Evolutionary conservation across 2,888 invertebrate species (phyloP).

Genomic region (Campoletis raptor): DNA sequence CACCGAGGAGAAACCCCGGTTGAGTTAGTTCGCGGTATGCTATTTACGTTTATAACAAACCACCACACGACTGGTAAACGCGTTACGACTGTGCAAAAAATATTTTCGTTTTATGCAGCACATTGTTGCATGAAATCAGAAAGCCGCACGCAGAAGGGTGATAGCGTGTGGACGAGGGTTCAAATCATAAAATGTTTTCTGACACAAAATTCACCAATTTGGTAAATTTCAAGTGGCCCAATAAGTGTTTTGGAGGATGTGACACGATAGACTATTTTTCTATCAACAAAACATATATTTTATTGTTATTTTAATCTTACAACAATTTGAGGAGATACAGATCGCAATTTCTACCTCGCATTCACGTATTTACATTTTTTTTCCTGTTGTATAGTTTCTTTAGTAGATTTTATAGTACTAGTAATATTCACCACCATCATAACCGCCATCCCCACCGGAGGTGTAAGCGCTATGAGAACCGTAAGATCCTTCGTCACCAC

Average conservation of each 20-base stretch:
- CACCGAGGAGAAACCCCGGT: slow-evolving; percentile 10
- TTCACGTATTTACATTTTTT: slow-evolving; percentile 37
- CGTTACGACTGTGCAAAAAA: slow-evolving; percentile 5
- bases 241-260: background rate
- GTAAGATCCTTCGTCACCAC: slow-evolving; percentile 75
- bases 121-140: slow-evolving; percentile 19
- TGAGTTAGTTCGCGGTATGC: slow-evolving; percentile 32
- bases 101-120: background rate
- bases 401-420: slow-evolving; percentile 6
- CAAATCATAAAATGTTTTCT: background rate
- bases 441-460: slow-evolving; percentile 71
- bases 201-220: slow-evolving; percentile 16
- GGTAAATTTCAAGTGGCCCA: background rate
- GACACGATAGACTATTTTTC: background rate
- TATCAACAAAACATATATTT: slow-evolving; percentile 10
- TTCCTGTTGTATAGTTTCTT: background rate
- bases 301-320: background rate
- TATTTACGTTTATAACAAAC: slow-evolving; percentile 32
- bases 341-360: background rate
- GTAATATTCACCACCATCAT: slow-evolving; percentile 71
- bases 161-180: background rate
- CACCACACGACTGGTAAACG: background rate
- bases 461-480: slow-evolving; percentile 75
- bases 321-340: background rate
- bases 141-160: background rate